Conservation (phyloP, 1,140 invertebrate genomes). For the Dinothrombium tinctorium region DNA sequence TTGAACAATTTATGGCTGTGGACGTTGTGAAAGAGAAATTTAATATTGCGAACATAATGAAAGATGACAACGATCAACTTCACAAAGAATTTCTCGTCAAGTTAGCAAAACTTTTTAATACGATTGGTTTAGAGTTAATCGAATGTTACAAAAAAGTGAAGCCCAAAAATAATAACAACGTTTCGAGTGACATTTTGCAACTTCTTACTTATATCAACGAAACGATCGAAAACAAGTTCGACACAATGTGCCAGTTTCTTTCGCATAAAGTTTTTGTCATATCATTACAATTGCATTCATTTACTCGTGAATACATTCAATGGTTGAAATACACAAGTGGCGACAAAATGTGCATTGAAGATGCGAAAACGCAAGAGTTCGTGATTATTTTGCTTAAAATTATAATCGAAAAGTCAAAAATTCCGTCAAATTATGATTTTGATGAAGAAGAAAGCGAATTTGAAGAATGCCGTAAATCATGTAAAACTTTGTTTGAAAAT, state of each 20-base stretch:
- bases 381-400: slow-evolving; percentile 24
- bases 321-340: slow-evolving; percentile 17
- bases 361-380: slow-evolving; percentile 17
- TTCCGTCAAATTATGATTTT: slow-evolving; percentile 29
- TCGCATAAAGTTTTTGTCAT: slow-evolving; percentile 31
- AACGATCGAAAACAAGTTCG: slow-evolving; percentile 27
- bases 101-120: slow-evolving; percentile 28
- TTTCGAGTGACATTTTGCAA: background rate
- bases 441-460: slow-evolving; percentile 33
- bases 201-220: slow-evolving; percentile 11
- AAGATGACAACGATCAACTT: slow-evolving; percentile 22
- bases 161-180: background rate
- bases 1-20: slow-evolving; percentile 29
- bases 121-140: slow-evolving; percentile 22
- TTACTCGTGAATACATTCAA: slow-evolving; percentile 29
- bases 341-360: slow-evolving; percentile 19
- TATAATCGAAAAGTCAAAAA: slow-evolving; percentile 30
- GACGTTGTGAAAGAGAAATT: slow-evolving; percentile 6
- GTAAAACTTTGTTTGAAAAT: slow-evolving; percentile 32
- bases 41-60: too few relatives aligned
- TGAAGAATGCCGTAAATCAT: slow-evolving; percentile 29
- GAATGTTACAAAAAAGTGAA: slow-evolving; percentile 7
- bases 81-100: slow-evolving; percentile 29
- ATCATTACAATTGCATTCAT: slow-evolving; percentile 27
- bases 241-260: slow-evolving; percentile 27